Percentiles rank a stretch among this genome's conserved stretches.
These are phyloP conservation scores for Drosophila orosa DNA, from an alignment of 1,140 invertebrate species.

Conservation along the genomic window DNA sequence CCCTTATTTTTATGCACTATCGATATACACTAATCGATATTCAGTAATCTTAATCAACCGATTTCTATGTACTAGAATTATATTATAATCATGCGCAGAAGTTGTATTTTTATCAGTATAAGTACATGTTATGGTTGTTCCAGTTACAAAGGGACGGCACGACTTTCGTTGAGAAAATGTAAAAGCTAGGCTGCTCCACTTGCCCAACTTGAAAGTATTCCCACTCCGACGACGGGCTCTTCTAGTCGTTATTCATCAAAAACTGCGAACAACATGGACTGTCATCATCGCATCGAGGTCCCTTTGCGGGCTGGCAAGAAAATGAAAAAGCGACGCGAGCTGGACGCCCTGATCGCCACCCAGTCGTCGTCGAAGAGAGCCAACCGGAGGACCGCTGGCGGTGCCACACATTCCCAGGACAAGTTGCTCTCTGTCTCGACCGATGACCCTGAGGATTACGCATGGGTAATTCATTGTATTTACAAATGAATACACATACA, in stretches of 20 bases:
- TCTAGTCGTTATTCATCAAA: constrained; percentile 3
- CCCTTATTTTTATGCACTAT: not conserved
- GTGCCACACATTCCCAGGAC: constrained; percentile 77
- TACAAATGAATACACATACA: constrained; percentile 2
- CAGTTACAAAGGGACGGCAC: constrained; percentile 28
- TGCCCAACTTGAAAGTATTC: constrained; percentile 22
- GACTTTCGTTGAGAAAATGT: constrained; percentile 40
- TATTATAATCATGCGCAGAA: constrained; percentile 54
- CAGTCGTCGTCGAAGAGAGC: constrained; percentile 70
- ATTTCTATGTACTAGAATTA: constrained; percentile 10
- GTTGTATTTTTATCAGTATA: constrained; percentile 55
- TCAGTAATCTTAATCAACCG: constrained; percentile 12
- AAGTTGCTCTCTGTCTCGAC: constrained; percentile 84
- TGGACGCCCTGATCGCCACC: constrained; percentile 85
- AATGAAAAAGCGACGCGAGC: constrained; percentile 85
- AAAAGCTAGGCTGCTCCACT: constrained; percentile 17
- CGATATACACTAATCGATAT: constrained; percentile 19
- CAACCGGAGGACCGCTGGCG: constrained; percentile 44
- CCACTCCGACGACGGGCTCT: constrained; percentile 18
- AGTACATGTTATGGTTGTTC: constrained; percentile 51
- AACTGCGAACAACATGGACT: constrained; percentile 73
- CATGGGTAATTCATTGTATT: constrained; percentile 63
- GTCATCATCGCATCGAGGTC: constrained; percentile 78
- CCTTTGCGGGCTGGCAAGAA: constrained; percentile 84
- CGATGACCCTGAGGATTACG: constrained; percentile 84